Conservation (phyloP, 1,140 invertebrate genomes). For the Caenorhabditis tropicalis region DNA sequence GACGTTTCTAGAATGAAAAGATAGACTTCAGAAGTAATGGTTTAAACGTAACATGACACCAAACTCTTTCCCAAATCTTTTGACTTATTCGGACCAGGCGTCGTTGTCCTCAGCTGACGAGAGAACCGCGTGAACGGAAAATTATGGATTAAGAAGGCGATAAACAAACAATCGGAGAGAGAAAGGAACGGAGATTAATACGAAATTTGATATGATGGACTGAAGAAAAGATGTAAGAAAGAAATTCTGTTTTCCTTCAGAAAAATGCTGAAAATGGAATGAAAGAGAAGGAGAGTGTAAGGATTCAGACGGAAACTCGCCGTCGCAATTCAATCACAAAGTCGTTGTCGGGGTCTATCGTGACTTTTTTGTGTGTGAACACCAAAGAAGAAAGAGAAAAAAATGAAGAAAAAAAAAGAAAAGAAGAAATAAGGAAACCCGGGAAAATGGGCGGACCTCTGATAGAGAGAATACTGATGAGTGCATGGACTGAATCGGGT, state of each 20-base stretch:
- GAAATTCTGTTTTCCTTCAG: not conserved
- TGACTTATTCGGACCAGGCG: not conserved
- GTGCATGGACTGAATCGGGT: not conserved
- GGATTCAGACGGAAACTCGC: constrained; percentile 10
- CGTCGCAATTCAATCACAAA: constrained; percentile 31
- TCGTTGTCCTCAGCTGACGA: not conserved
- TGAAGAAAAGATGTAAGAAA: not conserved
- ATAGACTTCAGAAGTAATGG: not conserved
- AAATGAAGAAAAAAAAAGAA: not conserved
- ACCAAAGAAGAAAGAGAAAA: constrained; percentile 5
- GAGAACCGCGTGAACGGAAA: not conserved
- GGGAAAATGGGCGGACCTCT: not conserved
- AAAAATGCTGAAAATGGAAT: constrained; percentile 2
- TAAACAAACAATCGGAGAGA: constrained; percentile 4
- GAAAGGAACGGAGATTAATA: not conserved
- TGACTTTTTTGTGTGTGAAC: constrained; percentile 23
- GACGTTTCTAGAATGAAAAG: not conserved
- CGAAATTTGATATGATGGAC: not conserved
- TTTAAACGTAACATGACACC: constrained; percentile 25
- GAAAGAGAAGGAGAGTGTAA: not conserved
- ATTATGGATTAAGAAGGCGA: constrained; percentile 31
- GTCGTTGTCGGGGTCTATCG: not conserved
- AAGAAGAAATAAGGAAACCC: not conserved
- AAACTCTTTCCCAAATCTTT: not conserved
- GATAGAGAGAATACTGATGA: constrained; percentile 37